These are phyloP conservation scores for Pheosia gnoma DNA, from an alignment of 2,888 invertebrate species.

Conservation along the genomic window DNA sequence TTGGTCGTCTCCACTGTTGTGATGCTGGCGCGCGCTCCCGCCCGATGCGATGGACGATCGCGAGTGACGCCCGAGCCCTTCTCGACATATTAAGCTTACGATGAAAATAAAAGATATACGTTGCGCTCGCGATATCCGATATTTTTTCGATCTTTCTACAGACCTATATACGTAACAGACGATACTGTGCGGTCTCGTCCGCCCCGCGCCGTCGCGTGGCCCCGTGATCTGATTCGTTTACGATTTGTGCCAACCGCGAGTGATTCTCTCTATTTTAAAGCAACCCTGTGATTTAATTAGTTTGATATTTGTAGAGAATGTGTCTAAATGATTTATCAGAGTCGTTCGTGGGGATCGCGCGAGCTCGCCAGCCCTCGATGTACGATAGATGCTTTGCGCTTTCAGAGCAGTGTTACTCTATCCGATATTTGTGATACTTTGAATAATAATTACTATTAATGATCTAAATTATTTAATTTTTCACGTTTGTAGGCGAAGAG, in stretches of 20 bases:
- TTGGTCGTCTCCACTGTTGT: neutral
- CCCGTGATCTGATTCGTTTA: conserved; percentile 27
- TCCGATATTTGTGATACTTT: conserved; percentile 82
- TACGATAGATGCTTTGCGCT: conserved; percentile 77
- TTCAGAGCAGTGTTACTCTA: conserved; percentile 76
- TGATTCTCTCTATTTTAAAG: conserved; percentile 44
- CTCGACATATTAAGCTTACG: conserved; percentile 22
- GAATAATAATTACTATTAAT: conserved; percentile 80
- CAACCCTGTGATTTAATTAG: conserved; percentile 51
- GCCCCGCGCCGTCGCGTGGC: conserved; percentile 32
- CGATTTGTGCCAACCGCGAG: conserved; percentile 49
- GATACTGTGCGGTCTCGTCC: conserved; percentile 27
- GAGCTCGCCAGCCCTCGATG: conserved; percentile 45
- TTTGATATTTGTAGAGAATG: conserved; percentile 35
- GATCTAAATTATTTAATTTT: conserved; percentile 84
- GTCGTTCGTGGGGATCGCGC: conserved; percentile 33
- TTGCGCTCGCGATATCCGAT: conserved; percentile 15
- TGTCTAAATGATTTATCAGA: conserved; percentile 35
- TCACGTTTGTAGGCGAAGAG: conserved; percentile 79
- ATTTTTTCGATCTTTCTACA: conserved; percentile 24
- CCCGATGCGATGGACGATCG: neutral
- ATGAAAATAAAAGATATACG: conserved; percentile 18
- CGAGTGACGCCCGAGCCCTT: neutral
- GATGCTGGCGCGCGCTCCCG: neutral
- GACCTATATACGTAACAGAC: conserved; percentile 16